Evolutionary conservation across 2,113 vertebrate genomes (phyloP).

Genomic region (Oryzias javanicus): DNA sequence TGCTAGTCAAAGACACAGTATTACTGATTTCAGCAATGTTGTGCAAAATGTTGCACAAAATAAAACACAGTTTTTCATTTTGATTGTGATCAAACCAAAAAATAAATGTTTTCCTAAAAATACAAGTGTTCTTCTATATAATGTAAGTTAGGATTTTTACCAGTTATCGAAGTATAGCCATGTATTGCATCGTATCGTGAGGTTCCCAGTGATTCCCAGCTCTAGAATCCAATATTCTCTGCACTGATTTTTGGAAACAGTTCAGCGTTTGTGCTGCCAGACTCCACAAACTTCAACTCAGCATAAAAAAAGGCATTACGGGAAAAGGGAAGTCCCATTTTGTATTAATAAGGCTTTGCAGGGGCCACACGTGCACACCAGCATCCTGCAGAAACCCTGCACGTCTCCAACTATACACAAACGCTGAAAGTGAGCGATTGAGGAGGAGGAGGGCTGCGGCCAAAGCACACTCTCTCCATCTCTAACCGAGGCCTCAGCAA

Average conservation of each 20-base stretch:
- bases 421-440: conserved; percentile 51
- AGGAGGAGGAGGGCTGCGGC: conserved; percentile 27
- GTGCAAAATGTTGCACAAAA: too few species aligned
- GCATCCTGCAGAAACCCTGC: conserved; percentile 40
- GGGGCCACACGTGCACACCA: conserved; percentile 27
- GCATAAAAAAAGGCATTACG: background rate
- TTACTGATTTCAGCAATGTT: too few species aligned
- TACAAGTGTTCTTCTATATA: too few species aligned
- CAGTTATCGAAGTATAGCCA: too few species aligned
- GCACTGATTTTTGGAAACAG: background rate
- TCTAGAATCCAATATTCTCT: too few species aligned
- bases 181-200: too few species aligned
- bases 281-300: background rate
- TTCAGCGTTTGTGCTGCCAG: background rate
- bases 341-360: conserved; percentile 14
- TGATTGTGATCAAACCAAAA: too few species aligned
- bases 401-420: conserved; percentile 17
- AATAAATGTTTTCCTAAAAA: too few species aligned
- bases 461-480: conserved; percentile 56
- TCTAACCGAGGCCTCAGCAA: conserved; percentile 61
- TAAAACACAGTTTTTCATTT: too few species aligned
- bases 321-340: conserved; percentile 29
- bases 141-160: too few species aligned
- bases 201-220: too few species aligned
- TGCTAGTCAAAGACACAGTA: too few species aligned